Evolutionary conservation across 2,888 invertebrate genomes (phyloP).

Genomic region (Tinea semifulvella): DNA sequence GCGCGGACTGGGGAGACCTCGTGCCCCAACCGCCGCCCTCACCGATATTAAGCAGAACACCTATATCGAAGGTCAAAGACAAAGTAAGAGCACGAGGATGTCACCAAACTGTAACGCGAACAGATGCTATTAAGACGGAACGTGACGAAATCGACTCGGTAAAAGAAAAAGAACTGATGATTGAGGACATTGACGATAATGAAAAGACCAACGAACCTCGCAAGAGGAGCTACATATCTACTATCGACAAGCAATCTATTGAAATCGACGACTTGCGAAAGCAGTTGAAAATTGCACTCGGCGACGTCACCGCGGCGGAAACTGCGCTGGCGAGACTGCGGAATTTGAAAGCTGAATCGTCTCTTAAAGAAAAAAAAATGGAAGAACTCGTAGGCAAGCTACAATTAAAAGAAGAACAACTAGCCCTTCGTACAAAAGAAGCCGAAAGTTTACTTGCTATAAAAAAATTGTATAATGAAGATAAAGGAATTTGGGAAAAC

Average conservation of each 20-base stretch:
- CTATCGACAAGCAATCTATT: conserved; percentile 71
- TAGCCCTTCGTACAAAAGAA: conserved; percentile 75
- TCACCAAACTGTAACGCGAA: conserved; percentile 58
- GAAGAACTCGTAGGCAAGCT: conserved; percentile 80
- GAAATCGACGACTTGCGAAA: conserved; percentile 77
- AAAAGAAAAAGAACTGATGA: conserved; percentile 50
- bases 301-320: conserved; percentile 72
- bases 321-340: conserved; percentile 77
- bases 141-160: conserved; percentile 62
- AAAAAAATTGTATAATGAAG: conserved; percentile 68
- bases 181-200: conserved; percentile 49
- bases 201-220: conserved; percentile 56
- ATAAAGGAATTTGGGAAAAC: conserved; percentile 74
- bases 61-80: conserved; percentile 61
- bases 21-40: conserved; percentile 61
- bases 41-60: conserved; percentile 69
- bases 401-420: conserved; percentile 80
- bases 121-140: conserved; percentile 66
- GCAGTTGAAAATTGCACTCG: conserved; percentile 70
- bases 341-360: conserved; percentile 75
- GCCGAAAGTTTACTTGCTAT: conserved; percentile 71
- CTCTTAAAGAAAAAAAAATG: conserved; percentile 76
- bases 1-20: conserved; percentile 83
- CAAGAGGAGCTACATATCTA: conserved; percentile 62
- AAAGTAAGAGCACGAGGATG: conserved; percentile 65